Conservation (phyloP, 2,888 invertebrate species). For the Ariolimax columbianus region DNA sequence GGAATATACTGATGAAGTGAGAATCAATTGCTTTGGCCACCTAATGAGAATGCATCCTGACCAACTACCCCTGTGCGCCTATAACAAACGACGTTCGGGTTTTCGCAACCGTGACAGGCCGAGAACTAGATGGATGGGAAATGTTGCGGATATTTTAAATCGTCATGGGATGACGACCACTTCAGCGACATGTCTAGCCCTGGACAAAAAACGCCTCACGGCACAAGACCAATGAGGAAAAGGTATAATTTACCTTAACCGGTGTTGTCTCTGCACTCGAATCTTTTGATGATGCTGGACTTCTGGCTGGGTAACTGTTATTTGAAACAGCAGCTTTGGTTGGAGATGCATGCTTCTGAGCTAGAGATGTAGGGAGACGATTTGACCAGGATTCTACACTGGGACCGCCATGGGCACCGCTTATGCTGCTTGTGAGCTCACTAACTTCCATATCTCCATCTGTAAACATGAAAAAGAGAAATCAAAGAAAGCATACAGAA, state of each 20-base stretch:
- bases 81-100: too few relatives aligned
- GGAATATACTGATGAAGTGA: too few relatives aligned
- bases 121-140: too few relatives aligned
- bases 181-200: too few relatives aligned
- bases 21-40: too few relatives aligned
- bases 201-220: too few relatives aligned
- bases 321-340: constrained; percentile 46
- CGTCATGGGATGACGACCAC: too few relatives aligned
- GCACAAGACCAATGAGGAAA: too few relatives aligned
- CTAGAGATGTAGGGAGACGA: constrained; percentile 68
- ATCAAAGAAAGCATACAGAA: constrained; percentile 27
- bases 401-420: constrained; percentile 51
- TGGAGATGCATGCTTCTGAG: constrained; percentile 56
- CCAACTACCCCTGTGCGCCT: too few relatives aligned
- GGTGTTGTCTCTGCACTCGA: constrained; percentile 64
- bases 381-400: constrained; percentile 65
- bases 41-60: too few relatives aligned
- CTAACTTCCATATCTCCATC: constrained; percentile 49
- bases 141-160: too few relatives aligned
- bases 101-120: too few relatives aligned
- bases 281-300: constrained; percentile 54
- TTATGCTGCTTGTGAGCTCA: constrained; percentile 59
- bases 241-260: constrained; percentile 66
- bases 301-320: constrained; percentile 57
- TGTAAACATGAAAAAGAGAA: constrained; percentile 1